These are phyloP conservation scores for Drosophila tanythrix DNA, from an alignment of 2,888 invertebrate species.

Conservation along the genomic window DNA sequence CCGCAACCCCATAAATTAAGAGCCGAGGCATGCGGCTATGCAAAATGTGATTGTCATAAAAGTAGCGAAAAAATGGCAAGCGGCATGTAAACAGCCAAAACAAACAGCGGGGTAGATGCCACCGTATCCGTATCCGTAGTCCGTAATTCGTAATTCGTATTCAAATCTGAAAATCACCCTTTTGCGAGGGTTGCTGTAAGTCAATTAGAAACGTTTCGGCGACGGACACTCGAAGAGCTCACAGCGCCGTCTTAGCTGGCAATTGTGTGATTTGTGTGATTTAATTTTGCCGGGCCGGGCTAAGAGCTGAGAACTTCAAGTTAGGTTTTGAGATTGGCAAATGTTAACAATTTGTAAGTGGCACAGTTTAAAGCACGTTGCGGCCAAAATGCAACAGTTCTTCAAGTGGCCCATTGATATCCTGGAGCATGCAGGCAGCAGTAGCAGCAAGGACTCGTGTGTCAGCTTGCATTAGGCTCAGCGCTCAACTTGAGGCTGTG, in stretches of 20 bases:
- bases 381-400: conserved; percentile 70
- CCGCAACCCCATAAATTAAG: conserved; percentile 79
- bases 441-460: conserved; percentile 58
- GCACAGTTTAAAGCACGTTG: conserved; percentile 64
- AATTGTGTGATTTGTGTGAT: conserved; percentile 2
- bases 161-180: neutral
- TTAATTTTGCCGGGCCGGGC: conserved; percentile 15
- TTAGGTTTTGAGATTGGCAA: conserved; percentile 41
- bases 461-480: conserved; percentile 75
- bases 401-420: conserved; percentile 48
- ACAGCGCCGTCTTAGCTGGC: conserved; percentile 22
- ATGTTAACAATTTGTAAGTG: conserved; percentile 77
- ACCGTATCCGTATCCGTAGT: conserved; percentile 5
- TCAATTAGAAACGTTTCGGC: conserved; percentile 75
- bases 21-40: conserved; percentile 22
- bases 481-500: conserved; percentile 26
- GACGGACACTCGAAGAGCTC: conserved; percentile 49
- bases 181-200: conserved; percentile 58
- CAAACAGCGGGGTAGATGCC: conserved; percentile 59
- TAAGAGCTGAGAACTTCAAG: conserved; percentile 14
- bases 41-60: conserved; percentile 60
- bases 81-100: conserved; percentile 75
- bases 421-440: neutral
- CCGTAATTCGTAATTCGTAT: neutral
- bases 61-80: conserved; percentile 71